Conservation (phyloP, 2,113 vertebrate genomes). For the Chamaetylas fuelleborni region DNA sequence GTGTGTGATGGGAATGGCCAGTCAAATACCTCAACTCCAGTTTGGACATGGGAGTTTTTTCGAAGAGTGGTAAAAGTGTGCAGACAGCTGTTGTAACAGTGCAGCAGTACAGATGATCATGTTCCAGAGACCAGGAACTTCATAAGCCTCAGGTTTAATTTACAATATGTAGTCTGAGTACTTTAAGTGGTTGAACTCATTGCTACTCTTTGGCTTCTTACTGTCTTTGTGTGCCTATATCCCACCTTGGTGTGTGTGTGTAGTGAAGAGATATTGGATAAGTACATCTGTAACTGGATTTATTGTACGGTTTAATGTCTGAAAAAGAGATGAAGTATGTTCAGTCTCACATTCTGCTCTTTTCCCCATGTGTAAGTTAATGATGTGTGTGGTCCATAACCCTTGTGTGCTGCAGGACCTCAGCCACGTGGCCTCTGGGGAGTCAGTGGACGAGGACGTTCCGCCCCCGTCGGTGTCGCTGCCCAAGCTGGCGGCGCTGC, state of each 20-base stretch:
- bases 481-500: slow-evolving; percentile 92
- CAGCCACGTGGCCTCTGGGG: slow-evolving; percentile 89
- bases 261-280: neutral
- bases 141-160: neutral
- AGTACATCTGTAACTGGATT: neutral
- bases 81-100: neutral
- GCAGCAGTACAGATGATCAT: neutral
- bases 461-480: slow-evolving; percentile 94
- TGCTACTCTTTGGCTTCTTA: neutral
- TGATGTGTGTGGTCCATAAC: neutral
- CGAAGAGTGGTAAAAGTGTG: neutral
- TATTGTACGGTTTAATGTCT: neutral
- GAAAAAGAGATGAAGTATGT: neutral
- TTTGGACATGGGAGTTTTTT: neutral
- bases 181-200: neutral
- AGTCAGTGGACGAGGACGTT: slow-evolving; percentile 90
- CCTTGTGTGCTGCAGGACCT: slow-evolving; percentile 81
- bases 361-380: neutral
- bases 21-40: accelerated
- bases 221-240: neutral
- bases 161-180: accelerated
- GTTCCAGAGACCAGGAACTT: neutral
- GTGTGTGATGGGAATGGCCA: neutral
- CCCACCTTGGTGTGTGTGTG: accelerated
- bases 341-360: neutral